Percentiles rank a stretch among this genome's conserved stretches.
Conservation (phyloP, 2,113 vertebrate species). For the Mirza zaza region DNA sequence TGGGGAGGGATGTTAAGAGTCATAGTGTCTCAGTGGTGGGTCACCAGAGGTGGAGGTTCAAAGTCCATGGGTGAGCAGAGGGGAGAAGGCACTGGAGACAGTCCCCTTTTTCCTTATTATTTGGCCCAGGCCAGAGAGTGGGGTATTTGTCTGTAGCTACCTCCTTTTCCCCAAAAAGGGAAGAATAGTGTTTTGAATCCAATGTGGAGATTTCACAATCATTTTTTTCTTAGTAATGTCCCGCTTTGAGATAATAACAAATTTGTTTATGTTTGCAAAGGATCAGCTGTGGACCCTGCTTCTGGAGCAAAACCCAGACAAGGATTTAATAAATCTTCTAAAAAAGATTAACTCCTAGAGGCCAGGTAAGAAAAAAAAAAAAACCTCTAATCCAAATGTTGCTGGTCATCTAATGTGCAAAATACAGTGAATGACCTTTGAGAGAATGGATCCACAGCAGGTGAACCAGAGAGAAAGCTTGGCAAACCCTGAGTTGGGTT, state of each 20-base stretch:
- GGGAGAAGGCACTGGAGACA: not conserved
- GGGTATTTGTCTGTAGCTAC: constrained; percentile 19
- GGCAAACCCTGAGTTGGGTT: not conserved
- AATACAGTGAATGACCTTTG: not conserved
- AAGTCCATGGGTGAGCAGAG: not conserved
- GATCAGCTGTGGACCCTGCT: constrained; percentile 55
- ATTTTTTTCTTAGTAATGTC: constrained; percentile 11
- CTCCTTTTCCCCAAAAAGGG: not conserved
- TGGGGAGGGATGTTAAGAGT: not conserved
- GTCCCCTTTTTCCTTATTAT: not conserved
- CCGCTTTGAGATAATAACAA: constrained; percentile 62
- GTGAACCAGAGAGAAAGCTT: not conserved
- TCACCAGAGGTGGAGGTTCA: not conserved
- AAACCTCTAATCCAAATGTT: not conserved
- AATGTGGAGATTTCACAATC: constrained; percentile 50
- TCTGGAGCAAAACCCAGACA: constrained; percentile 70
- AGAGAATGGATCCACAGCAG: not conserved
- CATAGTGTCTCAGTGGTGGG: not conserved
- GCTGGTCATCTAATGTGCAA: not conserved
- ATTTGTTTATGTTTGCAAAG: constrained; percentile 75
- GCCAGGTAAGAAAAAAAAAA: constrained; percentile 62
- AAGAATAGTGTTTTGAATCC: not conserved
- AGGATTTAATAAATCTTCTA: constrained; percentile 67
- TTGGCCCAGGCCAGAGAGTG: not conserved
- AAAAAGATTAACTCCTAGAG: constrained; percentile 72